These are phyloP conservation scores for Clostera curtula DNA, from an alignment of 2,888 invertebrate species.

Conservation along the genomic window DNA sequence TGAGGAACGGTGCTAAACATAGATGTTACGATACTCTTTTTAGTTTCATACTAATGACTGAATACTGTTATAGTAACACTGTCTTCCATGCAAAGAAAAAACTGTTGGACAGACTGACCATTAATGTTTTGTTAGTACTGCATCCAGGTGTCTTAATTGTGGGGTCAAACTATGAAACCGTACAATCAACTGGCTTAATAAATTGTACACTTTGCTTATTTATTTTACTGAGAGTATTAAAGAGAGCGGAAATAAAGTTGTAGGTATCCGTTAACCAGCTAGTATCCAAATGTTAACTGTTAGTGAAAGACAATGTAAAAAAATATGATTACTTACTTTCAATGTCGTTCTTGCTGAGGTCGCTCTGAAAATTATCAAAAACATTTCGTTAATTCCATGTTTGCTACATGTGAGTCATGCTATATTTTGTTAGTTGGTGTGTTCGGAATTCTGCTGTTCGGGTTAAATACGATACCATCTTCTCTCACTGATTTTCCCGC, in stretches of 20 bases:
- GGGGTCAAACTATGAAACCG: too few relatives aligned
- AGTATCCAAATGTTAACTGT: constrained; percentile 5
- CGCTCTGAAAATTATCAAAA: constrained; percentile 82
- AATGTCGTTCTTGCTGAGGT: constrained; percentile 90
- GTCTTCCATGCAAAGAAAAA: constrained; percentile 1
- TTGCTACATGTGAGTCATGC: constrained; percentile 36
- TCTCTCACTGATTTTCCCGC: constrained; percentile 44
- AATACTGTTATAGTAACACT: constrained; percentile 28
- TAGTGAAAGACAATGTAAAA: constrained; percentile 6
- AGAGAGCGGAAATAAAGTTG: too few relatives aligned
- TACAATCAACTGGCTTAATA: too few relatives aligned
- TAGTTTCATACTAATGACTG: constrained; percentile 27
- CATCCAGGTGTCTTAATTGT: too few relatives aligned
- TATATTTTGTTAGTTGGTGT: constrained; percentile 43
- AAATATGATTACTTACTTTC: constrained; percentile 88
- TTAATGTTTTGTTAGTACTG: constrained; percentile 4
- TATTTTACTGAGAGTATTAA: too few relatives aligned
- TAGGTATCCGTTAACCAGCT: too few relatives aligned
- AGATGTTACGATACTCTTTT: constrained; percentile 43
- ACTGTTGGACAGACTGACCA: too few relatives aligned
- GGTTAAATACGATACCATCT: constrained; percentile 45
- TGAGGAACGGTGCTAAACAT: constrained; percentile 63
- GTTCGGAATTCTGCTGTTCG: constrained; percentile 38
- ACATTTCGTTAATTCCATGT: constrained; percentile 59
- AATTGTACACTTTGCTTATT: too few relatives aligned